Percentiles rank a stretch among this genome's conserved stretches.
phyloP scores from a whole-genome alignment of 2,888 invertebrate species.

The Acrocyrtus sp. region DNA sequence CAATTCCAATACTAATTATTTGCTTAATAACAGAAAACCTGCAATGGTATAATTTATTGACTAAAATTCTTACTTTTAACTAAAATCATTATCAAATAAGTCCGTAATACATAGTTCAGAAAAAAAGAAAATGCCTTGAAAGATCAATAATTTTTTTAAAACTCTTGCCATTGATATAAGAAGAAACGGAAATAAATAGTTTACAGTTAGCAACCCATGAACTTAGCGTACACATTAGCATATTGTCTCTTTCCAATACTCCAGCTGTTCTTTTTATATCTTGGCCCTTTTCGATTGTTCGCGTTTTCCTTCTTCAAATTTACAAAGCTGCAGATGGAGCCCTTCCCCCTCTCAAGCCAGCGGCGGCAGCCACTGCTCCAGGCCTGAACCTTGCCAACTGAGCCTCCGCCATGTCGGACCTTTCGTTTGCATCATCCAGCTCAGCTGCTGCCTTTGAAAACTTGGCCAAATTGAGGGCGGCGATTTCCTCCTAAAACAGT shows the following conservation, averaged over 20 bases:
- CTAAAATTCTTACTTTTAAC: too few species aligned
- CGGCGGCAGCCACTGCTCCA: slow-evolving; percentile 16
- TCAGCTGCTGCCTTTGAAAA: slow-evolving; percentile 41
- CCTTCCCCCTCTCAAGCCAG: slow-evolving; percentile 7
- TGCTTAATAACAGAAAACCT: too few species aligned
- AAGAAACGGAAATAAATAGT: slow-evolving; percentile 24
- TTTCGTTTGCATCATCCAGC: slow-evolving; percentile 42
- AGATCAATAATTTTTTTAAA: slow-evolving; percentile 22
- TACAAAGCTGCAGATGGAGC: slow-evolving; percentile 41
- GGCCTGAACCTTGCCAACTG: slow-evolving; percentile 37
- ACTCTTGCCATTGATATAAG: slow-evolving; percentile 14
- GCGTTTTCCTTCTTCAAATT: background rate
- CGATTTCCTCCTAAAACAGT: slow-evolving; percentile 43
- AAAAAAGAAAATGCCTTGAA: slow-evolving; percentile 16
- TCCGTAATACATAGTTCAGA: too few species aligned
- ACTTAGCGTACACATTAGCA: background rate
- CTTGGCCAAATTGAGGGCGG: slow-evolving; percentile 47
- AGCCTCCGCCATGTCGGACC: slow-evolving; percentile 37
- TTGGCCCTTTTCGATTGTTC: too few species aligned
- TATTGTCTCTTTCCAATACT: background rate
- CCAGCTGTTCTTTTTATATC: too few species aligned
- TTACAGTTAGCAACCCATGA: background rate
- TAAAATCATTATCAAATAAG: too few species aligned
- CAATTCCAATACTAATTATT: too few species aligned
- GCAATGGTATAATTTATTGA: too few species aligned